Percentiles rank a stretch among this genome's conserved stretches.
Evolutionary conservation across 2,797 vertebrate species (phyloP).

Genomic region (Tapirus indicus): DNA sequence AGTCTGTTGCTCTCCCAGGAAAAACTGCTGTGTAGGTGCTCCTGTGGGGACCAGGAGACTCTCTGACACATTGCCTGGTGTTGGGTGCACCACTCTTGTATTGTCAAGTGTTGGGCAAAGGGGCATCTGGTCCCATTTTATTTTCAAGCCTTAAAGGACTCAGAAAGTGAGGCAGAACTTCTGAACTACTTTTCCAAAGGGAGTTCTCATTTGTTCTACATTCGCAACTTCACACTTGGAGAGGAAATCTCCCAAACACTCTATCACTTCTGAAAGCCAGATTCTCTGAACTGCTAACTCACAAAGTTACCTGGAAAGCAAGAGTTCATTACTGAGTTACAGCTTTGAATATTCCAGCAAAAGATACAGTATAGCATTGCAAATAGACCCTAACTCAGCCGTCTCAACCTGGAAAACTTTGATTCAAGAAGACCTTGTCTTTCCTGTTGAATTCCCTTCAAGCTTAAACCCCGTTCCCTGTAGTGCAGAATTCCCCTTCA

Average conservation of each 20-base stretch:
- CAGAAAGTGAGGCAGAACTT: neutral
- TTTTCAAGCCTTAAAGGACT: neutral
- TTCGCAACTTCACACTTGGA: neutral
- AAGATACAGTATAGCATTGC: neutral
- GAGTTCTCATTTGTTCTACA: neutral
- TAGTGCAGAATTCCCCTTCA: neutral
- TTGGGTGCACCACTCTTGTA: neutral
- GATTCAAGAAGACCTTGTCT: neutral
- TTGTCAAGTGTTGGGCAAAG: neutral
- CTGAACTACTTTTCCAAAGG: neutral
- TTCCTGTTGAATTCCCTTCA: neutral
- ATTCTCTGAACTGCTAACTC: neutral
- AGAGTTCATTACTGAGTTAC: neutral
- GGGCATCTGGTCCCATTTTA: neutral
- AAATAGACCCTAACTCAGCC: neutral
- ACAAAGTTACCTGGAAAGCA: neutral
- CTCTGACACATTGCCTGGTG: neutral
- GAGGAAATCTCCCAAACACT: neutral
- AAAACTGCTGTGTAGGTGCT: neutral
- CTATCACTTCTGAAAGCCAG: neutral
- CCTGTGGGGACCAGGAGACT: neutral
- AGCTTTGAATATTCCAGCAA: neutral
- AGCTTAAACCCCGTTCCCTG: neutral
- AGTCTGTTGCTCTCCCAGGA: neutral
- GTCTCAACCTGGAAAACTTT: neutral